Evolutionary conservation across 1,140 invertebrate species (phyloP).

Genomic region (Temnothorax longispinosus): DNA sequence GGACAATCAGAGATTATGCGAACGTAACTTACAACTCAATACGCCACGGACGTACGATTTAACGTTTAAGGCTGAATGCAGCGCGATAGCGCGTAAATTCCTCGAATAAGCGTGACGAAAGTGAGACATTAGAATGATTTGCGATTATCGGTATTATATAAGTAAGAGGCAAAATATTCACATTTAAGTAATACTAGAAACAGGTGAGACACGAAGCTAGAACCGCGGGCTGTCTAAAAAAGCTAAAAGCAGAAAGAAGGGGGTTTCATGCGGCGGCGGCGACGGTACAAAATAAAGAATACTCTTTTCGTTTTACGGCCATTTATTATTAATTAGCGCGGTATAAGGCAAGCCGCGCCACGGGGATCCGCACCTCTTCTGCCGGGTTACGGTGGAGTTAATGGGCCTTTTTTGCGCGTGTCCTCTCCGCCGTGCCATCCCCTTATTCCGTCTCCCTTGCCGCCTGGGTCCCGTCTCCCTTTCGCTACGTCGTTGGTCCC

Average conservation of each 20-base stretch:
- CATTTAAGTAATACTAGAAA: neutral
- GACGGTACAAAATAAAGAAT: constrained; percentile 40
- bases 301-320: constrained; percentile 56
- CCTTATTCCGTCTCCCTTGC: neutral
- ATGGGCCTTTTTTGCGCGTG: constrained; percentile 58
- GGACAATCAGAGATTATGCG: constrained; percentile 54
- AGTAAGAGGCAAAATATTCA: neutral
- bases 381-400: constrained; percentile 56
- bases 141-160: constrained; percentile 17
- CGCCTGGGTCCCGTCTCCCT: neutral
- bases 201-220: neutral
- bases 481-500: constrained; percentile 24
- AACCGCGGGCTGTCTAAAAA: neutral
- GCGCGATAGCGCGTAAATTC: constrained; percentile 43
- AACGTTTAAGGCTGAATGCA: neutral
- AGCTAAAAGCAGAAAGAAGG: neutral
- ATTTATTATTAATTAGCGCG: constrained; percentile 70
- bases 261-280: neutral
- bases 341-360: constrained; percentile 34
- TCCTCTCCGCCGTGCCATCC: neutral
- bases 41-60: constrained; percentile 1
- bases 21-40: constrained; percentile 52
- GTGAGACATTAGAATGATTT: constrained; percentile 43
- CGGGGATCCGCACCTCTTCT: constrained; percentile 38
- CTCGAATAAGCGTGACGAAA: constrained; percentile 50